Conservation (phyloP, 2,888 invertebrate species). For the Agrotis segetum region DNA sequence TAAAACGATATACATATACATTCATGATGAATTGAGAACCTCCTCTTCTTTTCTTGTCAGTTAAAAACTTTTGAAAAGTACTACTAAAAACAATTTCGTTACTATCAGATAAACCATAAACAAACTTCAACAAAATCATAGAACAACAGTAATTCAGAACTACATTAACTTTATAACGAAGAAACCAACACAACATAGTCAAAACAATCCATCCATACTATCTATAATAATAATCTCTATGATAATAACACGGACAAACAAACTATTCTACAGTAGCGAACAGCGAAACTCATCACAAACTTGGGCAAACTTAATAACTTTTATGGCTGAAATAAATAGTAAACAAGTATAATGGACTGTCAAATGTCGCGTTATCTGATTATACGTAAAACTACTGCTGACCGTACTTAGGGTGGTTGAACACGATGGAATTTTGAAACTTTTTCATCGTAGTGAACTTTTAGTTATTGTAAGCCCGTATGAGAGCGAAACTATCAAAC, state of each 20-base stretch:
- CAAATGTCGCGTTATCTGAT: conserved; percentile 67
- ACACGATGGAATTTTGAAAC: conserved; percentile 8
- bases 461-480: not conserved
- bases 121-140: not conserved
- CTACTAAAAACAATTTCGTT: not conserved
- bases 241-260: conserved; percentile 45
- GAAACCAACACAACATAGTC: conserved; percentile 18
- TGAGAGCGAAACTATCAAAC: too few relatives aligned
- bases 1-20: too few relatives aligned
- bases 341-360: conserved; percentile 61
- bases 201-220: conserved; percentile 36
- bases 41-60: too few relatives aligned
- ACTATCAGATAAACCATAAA: not conserved
- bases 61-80: too few relatives aligned
- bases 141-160: not conserved
- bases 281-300: conserved; percentile 54
- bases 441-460: not conserved
- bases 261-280: conserved; percentile 35
- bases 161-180: conserved; percentile 15
- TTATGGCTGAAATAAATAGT: conserved; percentile 65
- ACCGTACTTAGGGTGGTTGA: conserved; percentile 3
- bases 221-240: conserved; percentile 55
- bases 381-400: conserved; percentile 44
- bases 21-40: too few relatives aligned
- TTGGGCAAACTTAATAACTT: conserved; percentile 60